phyloP scores from a whole-genome alignment of 2,797 vertebrate genomes.

The Gallinago stenura region DNA sequence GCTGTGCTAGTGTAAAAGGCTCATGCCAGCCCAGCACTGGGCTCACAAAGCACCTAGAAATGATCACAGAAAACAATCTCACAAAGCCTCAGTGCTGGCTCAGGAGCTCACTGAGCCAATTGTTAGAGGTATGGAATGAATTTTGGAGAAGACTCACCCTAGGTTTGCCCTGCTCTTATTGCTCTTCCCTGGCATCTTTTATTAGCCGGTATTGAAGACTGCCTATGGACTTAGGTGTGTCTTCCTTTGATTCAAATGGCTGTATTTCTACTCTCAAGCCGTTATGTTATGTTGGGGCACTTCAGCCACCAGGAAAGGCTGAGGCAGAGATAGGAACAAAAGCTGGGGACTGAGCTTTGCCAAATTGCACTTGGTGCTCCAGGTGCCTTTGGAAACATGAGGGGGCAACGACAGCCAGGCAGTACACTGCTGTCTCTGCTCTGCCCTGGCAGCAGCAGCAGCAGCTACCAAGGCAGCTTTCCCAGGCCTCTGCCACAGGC shows the following conservation, averaged over 20 bases:
- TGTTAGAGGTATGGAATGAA: background rate
- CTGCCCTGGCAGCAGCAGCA: background rate
- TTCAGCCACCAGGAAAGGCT: background rate
- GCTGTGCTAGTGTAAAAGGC: background rate
- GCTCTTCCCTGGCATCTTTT: background rate
- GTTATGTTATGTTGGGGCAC: fast-evolving
- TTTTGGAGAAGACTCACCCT: background rate
- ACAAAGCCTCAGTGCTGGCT: background rate
- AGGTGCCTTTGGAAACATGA: background rate
- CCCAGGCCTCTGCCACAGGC: background rate
- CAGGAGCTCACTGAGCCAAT: background rate
- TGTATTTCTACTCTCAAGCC: background rate
- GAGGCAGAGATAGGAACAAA: background rate
- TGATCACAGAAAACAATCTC: background rate
- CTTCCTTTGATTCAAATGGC: background rate
- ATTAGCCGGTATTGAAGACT: background rate
- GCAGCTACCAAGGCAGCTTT: background rate
- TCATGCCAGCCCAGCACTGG: background rate
- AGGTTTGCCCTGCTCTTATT: background rate
- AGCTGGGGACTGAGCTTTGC: background rate
- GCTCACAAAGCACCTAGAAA: background rate
- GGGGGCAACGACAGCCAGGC: background rate
- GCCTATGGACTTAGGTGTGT: background rate
- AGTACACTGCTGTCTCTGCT: background rate
- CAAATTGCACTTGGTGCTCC: background rate